Evolutionary conservation across 1,140 invertebrate species (phyloP), one percentile per base, ranked within the genome.

Genomic region (Pectinophora gossypiella): DNA sequence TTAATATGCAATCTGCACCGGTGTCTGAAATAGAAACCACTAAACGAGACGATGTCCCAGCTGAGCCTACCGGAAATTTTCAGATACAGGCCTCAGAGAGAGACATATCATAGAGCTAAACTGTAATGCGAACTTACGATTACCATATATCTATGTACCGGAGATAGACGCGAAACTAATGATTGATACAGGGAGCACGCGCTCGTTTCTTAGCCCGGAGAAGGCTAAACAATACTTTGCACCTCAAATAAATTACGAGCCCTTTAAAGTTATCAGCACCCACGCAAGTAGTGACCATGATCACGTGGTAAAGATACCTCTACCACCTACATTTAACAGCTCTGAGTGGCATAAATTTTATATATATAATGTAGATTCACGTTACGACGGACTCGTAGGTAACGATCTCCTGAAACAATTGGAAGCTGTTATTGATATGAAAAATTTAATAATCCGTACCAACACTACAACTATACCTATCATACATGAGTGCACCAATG

Each of bases 121-220:
- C 19, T 51, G 18, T 42, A 38, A 40, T 19, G 2, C 3, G 2
- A 46, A 20, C 2, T 46, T 43, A 15, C 45, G 36, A 19, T 22
- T 54, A 48, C 51, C 51, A 10, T 21, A 54, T 27, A 54, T 54
- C 6, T 7, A 16, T n/a, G 3, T 48, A 20, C 32, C 51, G 40
- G 50, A 51, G 48, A 15, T 47, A 32, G 42, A 54, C 2, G 43
- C 43, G 9, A 48, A 18, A 20, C 40, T 54, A 15, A 47, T 54
- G 44, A 54, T 54, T 21, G 51, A 54, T 27, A 54, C 51, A 20
- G 51, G 51, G 4, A 53, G 43, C 15, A 19, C 44, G 3, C 36
- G 51, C 21, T 54, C 51, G 2, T 54, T 54, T 42, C 38, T 54
- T n/a, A 38, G 45, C n/a, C 42, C 51, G n/a, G 20, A 46, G 20